Evolutionary conservation across 1,140 invertebrate genomes (phyloP), one percentile per base, ranked within the genome.

Genomic region (Drosophila tropicalis): DNA sequence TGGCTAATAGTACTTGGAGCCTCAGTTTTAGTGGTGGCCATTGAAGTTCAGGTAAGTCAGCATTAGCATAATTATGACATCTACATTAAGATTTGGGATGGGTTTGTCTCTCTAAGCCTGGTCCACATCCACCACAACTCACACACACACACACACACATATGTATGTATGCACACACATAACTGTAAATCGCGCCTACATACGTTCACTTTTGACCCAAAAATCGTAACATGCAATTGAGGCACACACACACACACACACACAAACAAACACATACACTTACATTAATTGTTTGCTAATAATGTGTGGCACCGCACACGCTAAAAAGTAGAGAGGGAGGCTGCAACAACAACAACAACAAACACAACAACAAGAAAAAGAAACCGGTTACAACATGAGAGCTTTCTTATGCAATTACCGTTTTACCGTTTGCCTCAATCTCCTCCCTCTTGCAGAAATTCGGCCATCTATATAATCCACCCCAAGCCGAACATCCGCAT

Each of bases 151-250:
- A 51, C 72, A 44, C 7, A 12, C 10, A 39, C n/a, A n/a, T n/a
- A n/a, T n/a, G n/a, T n/a, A n/a, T n/a, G n/a, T 13, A 39, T 39
- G 34, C 10, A 39, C 12, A 12, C 4, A 39, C 12, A 13, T 39
- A 15, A 51, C 44, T 51, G 44, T 51, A 12, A 29, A 51, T 6
- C 3, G 44, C 44, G 63, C 17, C 64, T 44, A 56, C 34, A 41
- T 57, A 81, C 89, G 83, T 90, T 91, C 90, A 91, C 90, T 91
- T 91, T 91, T 91, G 90, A 91, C 90, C 90, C 86, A 91, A 91
- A 91, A 91, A 87, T 78, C 83, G 83, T 87, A 87, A 68, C 81
- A 86, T 81, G 81, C 81, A 84, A 84, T 84, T 84, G 67, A 64
- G 51, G 57, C 78, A 70, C 40, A 69, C 36, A 63, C 41, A 19